phyloP scores from a whole-genome alignment of 1,140 invertebrate genomes.

The Drosophila athabasca region DNA sequence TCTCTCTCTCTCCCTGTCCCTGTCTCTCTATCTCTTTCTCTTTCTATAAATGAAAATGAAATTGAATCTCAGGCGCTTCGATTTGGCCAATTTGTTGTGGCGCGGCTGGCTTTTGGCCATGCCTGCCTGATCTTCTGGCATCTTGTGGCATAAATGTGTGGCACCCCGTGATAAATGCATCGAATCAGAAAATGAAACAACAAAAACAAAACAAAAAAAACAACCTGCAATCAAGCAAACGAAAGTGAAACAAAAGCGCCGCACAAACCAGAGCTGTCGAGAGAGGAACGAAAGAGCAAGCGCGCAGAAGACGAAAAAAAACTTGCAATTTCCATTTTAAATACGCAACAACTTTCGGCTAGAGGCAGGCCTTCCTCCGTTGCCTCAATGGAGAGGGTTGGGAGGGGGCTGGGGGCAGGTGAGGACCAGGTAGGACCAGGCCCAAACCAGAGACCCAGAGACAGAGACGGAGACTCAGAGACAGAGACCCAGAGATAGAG shows the following conservation, averaged over 20 bases:
- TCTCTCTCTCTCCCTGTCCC: too few species aligned
- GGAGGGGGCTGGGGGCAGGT: constrained; percentile 26
- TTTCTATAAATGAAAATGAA: constrained; percentile 60
- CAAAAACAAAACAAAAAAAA: constrained; percentile 27
- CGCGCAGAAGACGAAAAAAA: constrained; percentile 41
- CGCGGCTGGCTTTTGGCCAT: constrained; percentile 21
- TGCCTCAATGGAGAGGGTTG: constrained; percentile 23
- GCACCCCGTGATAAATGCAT: constrained; percentile 77
- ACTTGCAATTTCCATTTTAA: constrained; percentile 81
- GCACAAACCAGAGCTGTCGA: constrained; percentile 25
- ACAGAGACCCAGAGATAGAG: constrained; percentile 4
- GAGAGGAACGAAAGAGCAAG: constrained; percentile 17
- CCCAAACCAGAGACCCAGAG: constrained; percentile 11
- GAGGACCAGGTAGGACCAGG: constrained; percentile 15
- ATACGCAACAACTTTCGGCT: constrained; percentile 81
- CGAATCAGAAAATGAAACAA: constrained; percentile 25
- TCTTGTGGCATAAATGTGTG: constrained; percentile 72
- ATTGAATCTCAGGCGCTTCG: constrained; percentile 57
- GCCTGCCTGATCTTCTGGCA: constrained; percentile 38
- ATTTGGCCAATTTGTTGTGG: constrained; percentile 25
- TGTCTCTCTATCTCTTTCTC: not conserved
- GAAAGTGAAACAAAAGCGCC: constrained; percentile 81
- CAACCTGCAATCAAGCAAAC: constrained; percentile 79
- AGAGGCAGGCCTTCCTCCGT: constrained; percentile 58
- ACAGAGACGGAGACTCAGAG: not conserved